These are phyloP conservation scores for Nesidiocoris tenuis DNA, from an alignment of 2,888 invertebrate genomes.

Conservation along the genomic window DNA sequence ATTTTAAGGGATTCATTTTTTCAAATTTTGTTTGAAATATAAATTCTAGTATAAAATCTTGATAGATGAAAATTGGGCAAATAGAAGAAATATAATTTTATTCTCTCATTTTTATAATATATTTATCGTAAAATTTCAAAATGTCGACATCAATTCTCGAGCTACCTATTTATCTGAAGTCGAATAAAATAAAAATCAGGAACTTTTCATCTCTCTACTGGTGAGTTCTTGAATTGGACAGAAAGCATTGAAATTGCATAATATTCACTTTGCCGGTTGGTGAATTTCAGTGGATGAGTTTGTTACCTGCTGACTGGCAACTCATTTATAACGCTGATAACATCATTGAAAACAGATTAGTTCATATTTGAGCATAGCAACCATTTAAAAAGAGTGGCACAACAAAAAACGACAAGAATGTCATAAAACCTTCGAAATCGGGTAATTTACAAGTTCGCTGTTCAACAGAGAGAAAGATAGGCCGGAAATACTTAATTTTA, in stretches of 20 bases:
- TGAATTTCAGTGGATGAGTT: not conserved
- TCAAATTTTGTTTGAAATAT: too few relatives aligned
- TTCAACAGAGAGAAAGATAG: not conserved
- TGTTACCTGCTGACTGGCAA: slow-evolving; percentile 16
- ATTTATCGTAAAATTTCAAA: too few relatives aligned
- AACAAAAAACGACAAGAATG: not conserved
- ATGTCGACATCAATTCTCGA: too few relatives aligned
- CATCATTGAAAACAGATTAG: slow-evolving; percentile 18
- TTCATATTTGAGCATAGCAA: not conserved
- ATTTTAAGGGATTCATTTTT: too few relatives aligned
- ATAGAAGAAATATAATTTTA: too few relatives aligned
- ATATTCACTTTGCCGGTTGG: not conserved
- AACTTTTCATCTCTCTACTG: too few relatives aligned
- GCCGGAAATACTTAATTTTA: slow-evolving; percentile 15
- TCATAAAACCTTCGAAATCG: not conserved
- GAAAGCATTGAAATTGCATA: not conserved
- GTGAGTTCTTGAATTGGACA: not conserved
- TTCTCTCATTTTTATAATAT: too few relatives aligned
- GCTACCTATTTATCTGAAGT: too few relatives aligned
- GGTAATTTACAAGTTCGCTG: not conserved
- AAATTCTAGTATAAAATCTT: too few relatives aligned
- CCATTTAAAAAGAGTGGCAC: not conserved
- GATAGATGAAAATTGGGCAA: too few relatives aligned
- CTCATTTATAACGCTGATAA: slow-evolving; percentile 28
- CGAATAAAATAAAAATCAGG: too few relatives aligned